These are phyloP conservation scores for Morpho achilles DNA, from an alignment of 2,888 invertebrate species.

Conservation along the genomic window DNA sequence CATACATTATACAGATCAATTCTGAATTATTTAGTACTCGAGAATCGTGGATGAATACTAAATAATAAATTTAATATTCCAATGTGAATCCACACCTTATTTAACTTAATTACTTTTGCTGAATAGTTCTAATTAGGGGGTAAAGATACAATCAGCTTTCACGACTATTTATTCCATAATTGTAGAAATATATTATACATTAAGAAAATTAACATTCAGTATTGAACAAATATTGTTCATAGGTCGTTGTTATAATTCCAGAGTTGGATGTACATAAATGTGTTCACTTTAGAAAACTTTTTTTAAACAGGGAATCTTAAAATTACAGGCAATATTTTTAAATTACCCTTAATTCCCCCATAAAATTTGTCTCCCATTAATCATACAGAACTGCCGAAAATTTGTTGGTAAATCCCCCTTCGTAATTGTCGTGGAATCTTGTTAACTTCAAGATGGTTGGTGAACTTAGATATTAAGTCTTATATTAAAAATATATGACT, in stretches of 20 bases:
- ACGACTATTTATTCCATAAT: too few relatives aligned
- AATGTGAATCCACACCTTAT: too few relatives aligned
- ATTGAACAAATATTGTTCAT: too few relatives aligned
- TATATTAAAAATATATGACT: not conserved
- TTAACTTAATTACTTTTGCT: too few relatives aligned
- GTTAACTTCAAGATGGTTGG: conserved; percentile 18
- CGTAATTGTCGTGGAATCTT: conserved; percentile 27
- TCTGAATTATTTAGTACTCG: too few relatives aligned
- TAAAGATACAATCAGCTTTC: too few relatives aligned
- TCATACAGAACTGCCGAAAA: conserved; percentile 31
- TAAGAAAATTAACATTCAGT: too few relatives aligned
- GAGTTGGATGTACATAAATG: not conserved
- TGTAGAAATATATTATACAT: too few relatives aligned
- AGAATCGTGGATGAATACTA: too few relatives aligned
- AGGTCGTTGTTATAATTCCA: not conserved
- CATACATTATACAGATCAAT: too few relatives aligned
- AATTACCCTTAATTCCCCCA: conserved; percentile 30
- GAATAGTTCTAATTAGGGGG: too few relatives aligned
- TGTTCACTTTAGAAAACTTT: not conserved
- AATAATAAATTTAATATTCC: too few relatives aligned
- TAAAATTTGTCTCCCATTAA: conserved; percentile 31
- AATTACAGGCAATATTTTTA: conserved; percentile 29
- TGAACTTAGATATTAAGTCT: not conserved
- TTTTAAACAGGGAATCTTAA: conserved; percentile 10
- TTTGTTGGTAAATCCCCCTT: conserved; percentile 32